Base-by-base conservation (phyloP, 2,797 vertebrate species). In the Oophaga sylvatica region DNA sequence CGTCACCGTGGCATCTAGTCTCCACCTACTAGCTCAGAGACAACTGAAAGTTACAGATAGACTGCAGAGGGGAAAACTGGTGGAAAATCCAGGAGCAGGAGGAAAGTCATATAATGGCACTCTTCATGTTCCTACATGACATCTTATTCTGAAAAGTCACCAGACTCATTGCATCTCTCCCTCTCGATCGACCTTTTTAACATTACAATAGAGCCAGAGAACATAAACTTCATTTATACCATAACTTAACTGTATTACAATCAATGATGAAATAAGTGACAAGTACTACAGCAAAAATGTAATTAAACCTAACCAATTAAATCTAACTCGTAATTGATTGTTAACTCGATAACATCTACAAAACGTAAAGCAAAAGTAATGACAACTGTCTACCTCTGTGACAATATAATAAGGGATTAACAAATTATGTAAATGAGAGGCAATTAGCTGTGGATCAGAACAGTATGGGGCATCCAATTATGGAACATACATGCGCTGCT, bases 291-390 rank as follows among this genome's bases (percentile, higher is more conserved):
- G 29, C 9, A 59, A 83, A 26, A 83, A 59, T 35, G 57, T 83
- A 83, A 83, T 71, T 83, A 73, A 29, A 41, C 11, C 53, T 71
- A 83, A 35, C 53, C 68, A 71, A 83, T 83, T 73, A 73, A 83
- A 59, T 73, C 35, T 60, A 73, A 59, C 68, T 22, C 48, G 3
- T 29, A 41, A 83, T 83, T 70, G 68, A 83, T 83, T 60, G 67
- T 41, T 73, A 60, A 70, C 81, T 59, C 56, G 41, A 71, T 59
- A 83, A 41, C 35, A 19, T 73, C 26, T 57, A 60, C 53, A n/a
- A 73, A 73, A 60, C 22, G 53, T 26, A 59, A 60, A 20, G 57
- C 29, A 60, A 53, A 73, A 83, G 9, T 60, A 62, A 80, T 80
- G 77, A 60, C 77, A 60, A 80, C 56, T 41, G 57, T 60, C 77